Conservation (phyloP, 2,797 vertebrate species). For the Tragopan temminckii region DNA sequence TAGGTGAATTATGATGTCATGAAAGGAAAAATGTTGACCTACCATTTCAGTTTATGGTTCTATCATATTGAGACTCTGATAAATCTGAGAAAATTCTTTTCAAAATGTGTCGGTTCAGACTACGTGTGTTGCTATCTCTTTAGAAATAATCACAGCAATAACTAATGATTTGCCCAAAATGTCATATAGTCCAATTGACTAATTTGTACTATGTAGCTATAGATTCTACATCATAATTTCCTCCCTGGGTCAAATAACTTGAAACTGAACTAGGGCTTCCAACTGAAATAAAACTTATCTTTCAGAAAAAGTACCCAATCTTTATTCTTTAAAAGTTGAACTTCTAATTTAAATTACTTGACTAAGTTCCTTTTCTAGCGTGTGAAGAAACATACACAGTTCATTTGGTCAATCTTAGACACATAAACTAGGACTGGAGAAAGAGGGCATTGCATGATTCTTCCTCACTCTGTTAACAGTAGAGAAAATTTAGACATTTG, state of each 20-base stretch:
- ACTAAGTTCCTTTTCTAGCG: background rate
- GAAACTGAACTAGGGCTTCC: background rate
- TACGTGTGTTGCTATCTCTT: background rate
- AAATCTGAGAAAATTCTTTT: background rate
- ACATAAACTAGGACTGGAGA: background rate
- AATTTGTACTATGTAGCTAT: background rate
- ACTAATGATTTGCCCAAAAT: background rate
- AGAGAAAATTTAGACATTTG: background rate
- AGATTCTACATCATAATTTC: background rate
- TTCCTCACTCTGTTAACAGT: background rate
- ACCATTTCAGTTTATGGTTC: background rate
- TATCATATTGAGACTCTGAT: background rate
- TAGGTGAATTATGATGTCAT: background rate
- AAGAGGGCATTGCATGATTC: background rate
- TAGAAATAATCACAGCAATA: background rate
- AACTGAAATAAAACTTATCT: background rate
- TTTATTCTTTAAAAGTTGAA: background rate
- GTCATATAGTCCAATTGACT: background rate
- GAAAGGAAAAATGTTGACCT: background rate
- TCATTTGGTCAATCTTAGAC: background rate
- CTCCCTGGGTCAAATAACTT: background rate
- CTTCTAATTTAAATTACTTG: background rate
- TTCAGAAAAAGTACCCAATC: background rate
- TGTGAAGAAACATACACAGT: background rate
- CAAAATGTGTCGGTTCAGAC: background rate